Percentiles rank a stretch among this genome's conserved stretches.
Conservation (phyloP, 2,113 vertebrate species). For the Lepisosteus osseus region DNA sequence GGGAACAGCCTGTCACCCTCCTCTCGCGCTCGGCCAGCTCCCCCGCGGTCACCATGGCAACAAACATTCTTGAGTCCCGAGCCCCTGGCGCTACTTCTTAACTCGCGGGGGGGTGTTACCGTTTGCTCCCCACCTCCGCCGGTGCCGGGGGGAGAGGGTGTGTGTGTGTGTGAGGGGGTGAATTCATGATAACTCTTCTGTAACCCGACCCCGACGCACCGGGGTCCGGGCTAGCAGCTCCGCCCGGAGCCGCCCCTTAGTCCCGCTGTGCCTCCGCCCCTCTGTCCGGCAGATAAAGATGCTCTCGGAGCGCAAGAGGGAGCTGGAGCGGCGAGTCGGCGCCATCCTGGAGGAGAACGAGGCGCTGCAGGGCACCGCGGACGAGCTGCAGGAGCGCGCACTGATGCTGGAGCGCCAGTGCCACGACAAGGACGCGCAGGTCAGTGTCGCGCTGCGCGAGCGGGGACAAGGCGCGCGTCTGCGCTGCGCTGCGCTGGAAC, state of each 20-base stretch:
- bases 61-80: slow-evolving; percentile 36
- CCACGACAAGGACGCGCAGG: slow-evolving; percentile 90
- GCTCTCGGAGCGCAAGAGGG: slow-evolving; percentile 88
- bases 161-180: no score
- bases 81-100: slow-evolving; percentile 19
- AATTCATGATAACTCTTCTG: no score
- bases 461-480: no score
- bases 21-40: no score
- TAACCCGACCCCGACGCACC: no score
- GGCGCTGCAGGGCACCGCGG: slow-evolving; percentile 83
- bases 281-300: slow-evolving; percentile 82
- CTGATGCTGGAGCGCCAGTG: slow-evolving; percentile 83
- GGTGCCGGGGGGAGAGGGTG: no score
- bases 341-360: slow-evolving; percentile 87
- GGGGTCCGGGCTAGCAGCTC: no score
- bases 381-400: slow-evolving; percentile 84
- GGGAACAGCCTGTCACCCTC: no score
- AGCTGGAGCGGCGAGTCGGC: slow-evolving; percentile 83
- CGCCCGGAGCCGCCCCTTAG: no score
- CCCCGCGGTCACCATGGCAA: not conserved
- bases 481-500: no score
- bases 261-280: not conserved
- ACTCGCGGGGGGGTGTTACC: no score
- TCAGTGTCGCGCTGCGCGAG: slow-evolving; percentile 38
- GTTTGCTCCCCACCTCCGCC: no score